Conservation (phyloP, 2,888 invertebrate genomes). For the Drosophila gaucha region DNA sequence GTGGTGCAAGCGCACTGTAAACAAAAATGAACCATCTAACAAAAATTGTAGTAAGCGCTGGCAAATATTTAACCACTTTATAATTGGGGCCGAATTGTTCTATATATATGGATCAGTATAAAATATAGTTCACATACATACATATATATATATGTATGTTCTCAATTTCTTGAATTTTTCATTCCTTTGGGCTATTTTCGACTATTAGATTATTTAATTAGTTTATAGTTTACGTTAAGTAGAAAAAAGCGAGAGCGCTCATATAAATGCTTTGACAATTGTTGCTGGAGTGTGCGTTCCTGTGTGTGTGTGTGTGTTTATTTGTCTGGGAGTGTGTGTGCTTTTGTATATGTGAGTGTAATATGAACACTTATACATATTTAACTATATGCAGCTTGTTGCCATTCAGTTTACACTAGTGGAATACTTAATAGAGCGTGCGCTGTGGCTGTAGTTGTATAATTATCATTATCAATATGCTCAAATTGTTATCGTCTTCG, state of each 20-base stretch:
- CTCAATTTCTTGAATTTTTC: slow-evolving; percentile 30
- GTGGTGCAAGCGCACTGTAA: slow-evolving; percentile 47
- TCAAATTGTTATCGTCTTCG: slow-evolving; percentile 56
- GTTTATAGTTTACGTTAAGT: slow-evolving; percentile 50
- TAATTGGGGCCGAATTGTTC: slow-evolving; percentile 56
- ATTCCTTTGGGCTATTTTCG: slow-evolving; percentile 52
- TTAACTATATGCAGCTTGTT: slow-evolving; percentile 26
- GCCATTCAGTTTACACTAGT: slow-evolving; percentile 52
- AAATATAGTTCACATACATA: slow-evolving; percentile 34
- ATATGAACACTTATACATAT: slow-evolving; percentile 23
- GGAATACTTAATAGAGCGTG: slow-evolving; percentile 55
- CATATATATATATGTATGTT: slow-evolving; percentile 19
- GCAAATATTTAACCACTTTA: slow-evolving; percentile 61
- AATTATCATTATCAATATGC: slow-evolving; percentile 61
- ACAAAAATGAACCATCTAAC: slow-evolving; percentile 42
- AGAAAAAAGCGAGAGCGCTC: slow-evolving; percentile 33
- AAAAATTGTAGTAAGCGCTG: slow-evolving; percentile 37
- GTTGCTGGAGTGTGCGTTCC: slow-evolving; percentile 36
- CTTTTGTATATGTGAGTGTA: no score
- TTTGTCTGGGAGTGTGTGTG: slow-evolving; percentile 5
- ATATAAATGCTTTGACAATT: slow-evolving; percentile 50
- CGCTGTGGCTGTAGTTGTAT: slow-evolving; percentile 52
- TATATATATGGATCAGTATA: slow-evolving; percentile 58
- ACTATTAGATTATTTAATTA: slow-evolving; percentile 60
- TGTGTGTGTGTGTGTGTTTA: not conserved